Base-by-base conservation (phyloP, 2,888 invertebrate genomes). In the Panopea generosa region DNA sequence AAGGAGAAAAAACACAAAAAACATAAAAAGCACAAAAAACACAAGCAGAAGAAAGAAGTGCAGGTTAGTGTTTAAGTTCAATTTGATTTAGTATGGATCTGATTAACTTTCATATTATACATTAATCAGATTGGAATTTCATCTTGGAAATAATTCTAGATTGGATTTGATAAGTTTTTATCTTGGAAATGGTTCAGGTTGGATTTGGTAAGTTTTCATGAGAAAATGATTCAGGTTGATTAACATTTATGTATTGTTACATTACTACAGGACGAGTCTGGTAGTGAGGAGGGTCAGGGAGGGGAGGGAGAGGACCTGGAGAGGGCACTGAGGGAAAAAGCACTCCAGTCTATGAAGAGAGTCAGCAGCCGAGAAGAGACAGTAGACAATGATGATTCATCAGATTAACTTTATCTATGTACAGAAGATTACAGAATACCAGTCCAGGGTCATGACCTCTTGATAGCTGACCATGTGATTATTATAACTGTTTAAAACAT, bases 241-340 rank as follows among this genome's bases (percentile, higher is more conserved):
- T n/a, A n/a, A n/a, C n/a, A n/a, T n/a, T n/a, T n/a, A n/a, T n/a
- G n/a, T 33, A 11, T 33, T 33, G 4, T 33, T 40, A 40, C 33
- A 47, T 43, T 6, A 14, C 59, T 73, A 29, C 55, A 73, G 72
- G 72, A 66, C 3, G 60, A 24, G 11, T 61, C 61, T 26, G 72
- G 47, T 0, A 63, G 63, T 40, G 60, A 65, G 24, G 75, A 65
- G 26, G 75, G 57, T 1, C 67, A 66, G 18, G 40, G 7, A 4
- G 53, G 59, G n/a, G 67, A 68, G 40, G 66, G 57, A 1, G 87
- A 87, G 26, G 88, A 90, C 33, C 73, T 90, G 29, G 90, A 90
- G 65, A 79, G 80, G 50, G 72, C 86, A 26, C 70, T 90, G 60
- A 79, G 90, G 26, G 89, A 90, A 75, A 90, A 89, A 70, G 90